Evolutionary conservation across 2,888 invertebrate species (phyloP).

Genomic region (Eupsilia transversa): DNA sequence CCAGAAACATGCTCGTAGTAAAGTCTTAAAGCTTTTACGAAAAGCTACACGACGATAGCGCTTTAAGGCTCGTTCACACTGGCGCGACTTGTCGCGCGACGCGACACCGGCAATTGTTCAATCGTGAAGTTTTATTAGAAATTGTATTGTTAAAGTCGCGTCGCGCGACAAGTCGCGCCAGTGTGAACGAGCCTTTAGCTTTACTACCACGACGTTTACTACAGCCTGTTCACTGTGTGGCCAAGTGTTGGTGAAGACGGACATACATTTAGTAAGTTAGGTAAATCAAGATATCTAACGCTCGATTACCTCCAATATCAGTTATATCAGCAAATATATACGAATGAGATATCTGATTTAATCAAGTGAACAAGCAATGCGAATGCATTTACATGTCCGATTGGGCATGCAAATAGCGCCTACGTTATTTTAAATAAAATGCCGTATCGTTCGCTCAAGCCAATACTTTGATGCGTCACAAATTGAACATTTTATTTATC

Average conservation of each 20-base stretch:
- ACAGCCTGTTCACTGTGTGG: not conserved
- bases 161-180: too few species aligned
- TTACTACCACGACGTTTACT: not conserved
- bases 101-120: too few species aligned
- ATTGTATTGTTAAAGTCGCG: too few species aligned
- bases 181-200: not conserved
- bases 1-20: too few species aligned
- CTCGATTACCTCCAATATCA: conserved; percentile 5
- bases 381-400: conserved; percentile 41
- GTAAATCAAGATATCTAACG: conserved; percentile 6
- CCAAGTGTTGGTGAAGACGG: too few species aligned
- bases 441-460: conserved; percentile 29
- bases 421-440: conserved; percentile 54
- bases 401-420: conserved; percentile 52
- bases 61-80: too few species aligned
- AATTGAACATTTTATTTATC: conserved; percentile 61
- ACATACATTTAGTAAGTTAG: conserved; percentile 6
- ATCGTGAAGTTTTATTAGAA: too few species aligned
- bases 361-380: conserved; percentile 38
- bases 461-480: conserved; percentile 39
- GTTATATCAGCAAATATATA: not conserved
- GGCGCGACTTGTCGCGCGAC: too few species aligned
- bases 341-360: conserved; percentile 34
- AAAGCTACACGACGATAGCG: too few species aligned
- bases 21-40: too few species aligned